phyloP scores from a whole-genome alignment of 2,113 vertebrate species.

The Albula goreensis region DNA sequence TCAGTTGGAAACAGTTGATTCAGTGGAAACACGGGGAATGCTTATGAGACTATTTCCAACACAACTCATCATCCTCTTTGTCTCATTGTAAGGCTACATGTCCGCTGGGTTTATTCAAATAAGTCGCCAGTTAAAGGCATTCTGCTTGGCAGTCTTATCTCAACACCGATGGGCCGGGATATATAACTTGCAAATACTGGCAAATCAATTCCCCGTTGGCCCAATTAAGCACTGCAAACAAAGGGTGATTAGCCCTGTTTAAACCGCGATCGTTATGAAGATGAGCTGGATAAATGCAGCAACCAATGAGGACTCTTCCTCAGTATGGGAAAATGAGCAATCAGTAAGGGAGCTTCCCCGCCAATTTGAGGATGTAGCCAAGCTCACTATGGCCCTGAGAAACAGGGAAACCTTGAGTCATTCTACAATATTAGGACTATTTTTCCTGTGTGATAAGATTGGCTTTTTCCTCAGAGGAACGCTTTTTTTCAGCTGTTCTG shows the following conservation, averaged over 20 bases:
- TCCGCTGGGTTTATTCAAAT: constrained; percentile 10
- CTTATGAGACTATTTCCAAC: not conserved
- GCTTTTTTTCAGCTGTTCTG: not conserved
- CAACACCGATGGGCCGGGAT: not conserved
- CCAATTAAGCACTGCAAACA: constrained; percentile 19
- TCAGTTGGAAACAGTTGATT: not conserved
- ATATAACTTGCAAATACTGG: not conserved
- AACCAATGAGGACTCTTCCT: not conserved
- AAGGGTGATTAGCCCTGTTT: constrained; percentile 11
- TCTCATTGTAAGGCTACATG: not conserved
- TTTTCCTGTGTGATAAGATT: not conserved
- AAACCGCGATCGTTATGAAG: constrained; percentile 22
- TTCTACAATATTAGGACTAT: not conserved
- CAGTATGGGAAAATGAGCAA: constrained; percentile 6
- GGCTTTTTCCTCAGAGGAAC: not conserved
- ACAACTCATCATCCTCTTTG: not conserved
- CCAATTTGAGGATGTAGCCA: not conserved
- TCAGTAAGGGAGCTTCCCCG: not conserved
- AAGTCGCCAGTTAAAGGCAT: not conserved
- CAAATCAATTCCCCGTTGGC: constrained; percentile 7
- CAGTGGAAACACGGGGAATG: not conserved
- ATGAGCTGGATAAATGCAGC: constrained; percentile 16
- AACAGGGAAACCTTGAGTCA: not conserved
- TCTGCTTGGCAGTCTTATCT: not conserved
- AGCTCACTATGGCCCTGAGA: not conserved